Evolutionary conservation across 2,888 invertebrate species (phyloP).

Genomic region (Pachycephus smyrnensis): DNA sequence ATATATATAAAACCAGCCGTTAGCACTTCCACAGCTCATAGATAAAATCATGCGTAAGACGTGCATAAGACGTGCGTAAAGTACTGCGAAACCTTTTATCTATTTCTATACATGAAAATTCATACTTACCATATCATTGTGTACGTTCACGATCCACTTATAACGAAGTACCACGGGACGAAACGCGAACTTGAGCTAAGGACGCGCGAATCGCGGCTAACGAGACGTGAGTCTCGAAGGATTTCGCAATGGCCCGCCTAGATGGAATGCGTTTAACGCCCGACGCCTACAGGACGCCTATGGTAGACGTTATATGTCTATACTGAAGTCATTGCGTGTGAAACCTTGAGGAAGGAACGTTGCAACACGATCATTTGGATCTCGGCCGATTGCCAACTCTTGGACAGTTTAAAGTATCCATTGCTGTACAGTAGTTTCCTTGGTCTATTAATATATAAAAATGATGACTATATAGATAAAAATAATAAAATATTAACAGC

Average conservation of each 20-base stretch:
- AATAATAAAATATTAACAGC: background rate
- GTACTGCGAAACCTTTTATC: background rate
- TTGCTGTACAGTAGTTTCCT: background rate
- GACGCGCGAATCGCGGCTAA: conserved; percentile 62
- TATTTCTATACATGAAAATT: background rate
- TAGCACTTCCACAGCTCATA: background rate
- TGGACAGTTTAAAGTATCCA: background rate
- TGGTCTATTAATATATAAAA: background rate
- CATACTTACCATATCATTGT: background rate
- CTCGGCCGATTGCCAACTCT: conserved; percentile 58
- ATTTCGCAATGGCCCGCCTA: conserved; percentile 63
- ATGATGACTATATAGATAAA: background rate
- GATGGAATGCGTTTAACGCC: conserved; percentile 67
- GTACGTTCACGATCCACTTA: background rate
- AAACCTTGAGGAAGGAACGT: conserved; percentile 64
- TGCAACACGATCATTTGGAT: conserved; percentile 66
- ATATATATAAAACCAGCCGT: background rate
- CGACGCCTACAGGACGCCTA: conserved; percentile 66
- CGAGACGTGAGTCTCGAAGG: conserved; percentile 42
- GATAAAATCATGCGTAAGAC: background rate
- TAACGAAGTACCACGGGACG: background rate
- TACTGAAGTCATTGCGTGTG: conserved; percentile 33
- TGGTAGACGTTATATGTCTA: conserved; percentile 34
- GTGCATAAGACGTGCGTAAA: background rate
- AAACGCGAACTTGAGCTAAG: conserved; percentile 63